Evolutionary conservation across 2,113 vertebrate species (phyloP), one percentile per base, ranked within the genome.

Genomic region (Brienomyrus longianalis): DNA sequence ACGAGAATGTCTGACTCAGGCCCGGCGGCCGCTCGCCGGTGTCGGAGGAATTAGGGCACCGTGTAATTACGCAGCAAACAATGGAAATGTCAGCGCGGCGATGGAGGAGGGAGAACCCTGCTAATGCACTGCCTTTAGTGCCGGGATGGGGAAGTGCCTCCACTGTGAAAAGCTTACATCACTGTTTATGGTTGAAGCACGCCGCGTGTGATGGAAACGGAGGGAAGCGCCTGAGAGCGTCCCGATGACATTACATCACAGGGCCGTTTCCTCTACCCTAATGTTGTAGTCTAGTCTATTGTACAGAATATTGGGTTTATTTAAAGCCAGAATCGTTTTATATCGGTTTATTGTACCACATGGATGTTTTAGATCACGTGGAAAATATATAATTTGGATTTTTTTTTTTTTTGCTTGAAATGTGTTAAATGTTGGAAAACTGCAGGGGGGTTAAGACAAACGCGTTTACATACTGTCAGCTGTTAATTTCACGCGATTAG

Each of bases 1-100:
- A 70, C 62, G 62, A 31, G 23, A 47, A 85, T 50, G 47, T 84
- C 83, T 84, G 83, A 47, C 45, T n/a, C 45, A 84, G 39, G 83
- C 43, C 83, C 9, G 83, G 50, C n/a, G 50, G 43, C 85, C 27
- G 50, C 50, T 70, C 27, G 11, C 50, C 23, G 23, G 13, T 52
- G 47, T 86, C 50, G 50, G 85, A 21, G 85, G 85, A 86, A 51
- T 86, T 51, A 35, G 85, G 85, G 43, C 85, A 86, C 85, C n/a
- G 27, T 86, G 85, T 86, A 86, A 86, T 86, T 86, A 86, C 50
- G 85, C 11, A 27, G 8, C 85, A 86, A 86, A 86, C 85, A 51
- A 86, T 52, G 85, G 21, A 84, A 86, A 86, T 86, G 85, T 86
- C 85, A 86, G 48, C 10, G 85, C 50, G n/a, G 27, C 50, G 13